Evolutionary conservation across 2,888 invertebrate genomes (phyloP).

Genomic region (Drosophila quinaria): DNA sequence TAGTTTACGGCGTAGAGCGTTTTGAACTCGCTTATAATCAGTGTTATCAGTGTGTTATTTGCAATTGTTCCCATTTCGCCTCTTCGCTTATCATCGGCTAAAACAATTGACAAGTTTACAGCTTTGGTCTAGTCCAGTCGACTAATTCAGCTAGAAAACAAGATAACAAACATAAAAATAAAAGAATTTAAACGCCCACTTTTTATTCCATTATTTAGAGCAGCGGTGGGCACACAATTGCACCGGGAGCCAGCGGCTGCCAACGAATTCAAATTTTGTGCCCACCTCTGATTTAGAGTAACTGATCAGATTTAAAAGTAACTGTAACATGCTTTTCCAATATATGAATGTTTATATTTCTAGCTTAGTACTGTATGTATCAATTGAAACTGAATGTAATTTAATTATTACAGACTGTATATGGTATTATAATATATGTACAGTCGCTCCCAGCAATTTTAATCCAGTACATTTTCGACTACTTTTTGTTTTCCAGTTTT

Average conservation of each 20-base stretch:
- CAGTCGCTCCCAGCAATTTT: neutral
- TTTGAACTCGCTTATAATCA: constrained; percentile 38
- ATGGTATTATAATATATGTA: too few species aligned
- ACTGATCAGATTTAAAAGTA: neutral
- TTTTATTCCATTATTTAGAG: too few species aligned
- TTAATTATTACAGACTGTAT: too few species aligned
- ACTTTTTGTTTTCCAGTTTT: neutral
- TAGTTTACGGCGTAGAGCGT: constrained; percentile 31
- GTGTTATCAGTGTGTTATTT: constrained; percentile 45
- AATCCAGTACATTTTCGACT: neutral
- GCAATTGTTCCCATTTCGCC: constrained; percentile 23
- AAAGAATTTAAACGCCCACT: neutral
- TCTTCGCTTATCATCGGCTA: constrained; percentile 47
- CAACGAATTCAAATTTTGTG: too few species aligned
- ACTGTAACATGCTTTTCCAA: too few species aligned
- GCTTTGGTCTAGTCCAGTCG: constrained; percentile 23
- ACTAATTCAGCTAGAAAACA: constrained; percentile 2
- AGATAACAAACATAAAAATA: neutral
- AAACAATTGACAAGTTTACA: constrained; percentile 12
- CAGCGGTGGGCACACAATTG: too few species aligned
- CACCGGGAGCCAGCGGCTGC: too few species aligned
- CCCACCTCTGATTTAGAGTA: too few species aligned
- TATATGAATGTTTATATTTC: too few species aligned
- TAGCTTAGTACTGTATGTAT: too few species aligned
- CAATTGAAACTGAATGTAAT: too few species aligned